Conservation (phyloP, 2,113 vertebrate species). For the Pelmatolapia mariae region DNA sequence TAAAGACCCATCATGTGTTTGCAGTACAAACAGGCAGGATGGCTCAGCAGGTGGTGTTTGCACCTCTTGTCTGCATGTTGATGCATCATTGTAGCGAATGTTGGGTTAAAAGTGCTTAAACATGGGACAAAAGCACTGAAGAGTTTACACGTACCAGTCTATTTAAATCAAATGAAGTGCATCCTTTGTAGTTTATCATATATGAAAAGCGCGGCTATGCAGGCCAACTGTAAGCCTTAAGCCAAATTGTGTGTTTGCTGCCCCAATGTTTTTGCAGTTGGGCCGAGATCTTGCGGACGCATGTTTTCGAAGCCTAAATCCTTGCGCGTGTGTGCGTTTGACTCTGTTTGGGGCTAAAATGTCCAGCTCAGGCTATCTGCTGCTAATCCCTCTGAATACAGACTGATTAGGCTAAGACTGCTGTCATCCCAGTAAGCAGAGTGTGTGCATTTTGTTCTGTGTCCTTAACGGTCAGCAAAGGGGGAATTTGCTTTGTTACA, state of each 20-base stretch:
- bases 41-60: background rate
- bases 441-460: slow-evolving; percentile 15
- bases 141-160: background rate
- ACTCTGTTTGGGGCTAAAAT: slow-evolving; percentile 34
- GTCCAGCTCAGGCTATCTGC: slow-evolving; percentile 52
- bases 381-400: slow-evolving; percentile 59
- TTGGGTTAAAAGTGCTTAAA: background rate
- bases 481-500: slow-evolving; percentile 71
- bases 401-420: slow-evolving; percentile 50
- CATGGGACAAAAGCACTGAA: background rate
- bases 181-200: background rate
- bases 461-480: slow-evolving; percentile 61
- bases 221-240: slow-evolving; percentile 4
- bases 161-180: background rate
- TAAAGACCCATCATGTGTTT: background rate
- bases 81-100: background rate
- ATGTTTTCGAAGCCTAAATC: slow-evolving; percentile 35
- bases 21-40: background rate
- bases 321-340: slow-evolving; percentile 22
- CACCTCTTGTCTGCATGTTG: background rate
- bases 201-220: slow-evolving; percentile 15
- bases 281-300: background rate
- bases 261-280: background rate
- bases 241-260: slow-evolving; percentile 23
- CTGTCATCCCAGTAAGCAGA: slow-evolving; percentile 15